Evolutionary conservation across 1,140 invertebrate species (phyloP), one percentile per base, ranked within the genome.

Genomic region (Calycopis cecrops): DNA sequence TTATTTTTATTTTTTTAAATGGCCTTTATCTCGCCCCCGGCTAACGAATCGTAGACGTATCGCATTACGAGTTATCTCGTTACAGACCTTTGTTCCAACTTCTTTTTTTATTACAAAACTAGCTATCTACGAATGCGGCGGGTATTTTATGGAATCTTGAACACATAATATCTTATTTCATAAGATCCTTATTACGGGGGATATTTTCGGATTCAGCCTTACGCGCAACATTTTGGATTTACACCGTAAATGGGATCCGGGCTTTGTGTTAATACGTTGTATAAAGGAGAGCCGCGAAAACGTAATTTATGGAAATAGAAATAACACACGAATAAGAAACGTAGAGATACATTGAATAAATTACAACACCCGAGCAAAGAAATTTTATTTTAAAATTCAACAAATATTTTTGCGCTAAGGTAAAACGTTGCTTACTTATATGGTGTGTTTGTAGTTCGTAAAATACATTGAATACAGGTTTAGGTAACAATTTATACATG

Each of bases 21-120:
- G 40, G 40, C 40, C 16, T 44, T 44, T 44, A 44, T 44, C 40
- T 44, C 40, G 40, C 40, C 40, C 40, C 14, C 40, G 54, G 65
- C 65, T 66, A 63, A 52, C 56, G 60, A 67, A 63, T 70, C 61
- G 63, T 67, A 69, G 57, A 63, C 63, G 59, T 69, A 64, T 78
- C 73, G 62, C 69, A 72, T 78, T 78, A 72, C 75, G 54, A 62
- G 65, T 72, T 73, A 78, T 76, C 71, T 78, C 67, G 69, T 78
- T 78, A 74, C 75, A 63, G 60, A 55, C 56, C 51, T 73, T 65
- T 54, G 64, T 58, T 49, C 53, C 48, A 57, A 54, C 60, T 62
- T 59, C 48, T 56, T 50, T 40, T 62, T 72, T 70, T 73, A 62
- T 71, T 65, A 53, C 61, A 62, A 65, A 56, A 60, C 52, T 56